These are phyloP conservation scores for Fratercula arctica DNA, from an alignment of 2,797 vertebrate genomes.

Conservation along the genomic window DNA sequence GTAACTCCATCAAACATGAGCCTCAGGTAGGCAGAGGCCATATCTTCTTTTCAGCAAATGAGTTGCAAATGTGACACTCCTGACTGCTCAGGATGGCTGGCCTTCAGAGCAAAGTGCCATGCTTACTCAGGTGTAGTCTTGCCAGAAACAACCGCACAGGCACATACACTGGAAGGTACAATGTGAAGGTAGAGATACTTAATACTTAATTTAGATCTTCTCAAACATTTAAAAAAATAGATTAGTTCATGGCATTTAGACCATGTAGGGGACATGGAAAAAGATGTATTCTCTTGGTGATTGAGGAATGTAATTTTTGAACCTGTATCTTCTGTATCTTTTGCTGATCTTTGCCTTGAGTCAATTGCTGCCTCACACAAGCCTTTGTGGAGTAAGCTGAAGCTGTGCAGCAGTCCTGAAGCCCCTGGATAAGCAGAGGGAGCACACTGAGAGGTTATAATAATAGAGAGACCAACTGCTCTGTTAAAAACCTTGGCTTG, in stretches of 20 bases:
- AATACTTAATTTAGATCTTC: neutral
- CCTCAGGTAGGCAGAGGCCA: neutral
- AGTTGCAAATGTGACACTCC: neutral
- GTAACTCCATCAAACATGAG: neutral
- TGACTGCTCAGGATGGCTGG: neutral
- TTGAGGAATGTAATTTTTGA: neutral
- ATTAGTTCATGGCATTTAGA: neutral
- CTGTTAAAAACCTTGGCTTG: slow-evolving; percentile 3
- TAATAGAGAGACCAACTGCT: neutral
- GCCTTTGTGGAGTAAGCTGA: neutral
- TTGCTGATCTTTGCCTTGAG: neutral
- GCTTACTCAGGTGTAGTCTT: neutral
- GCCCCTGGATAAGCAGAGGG: neutral
- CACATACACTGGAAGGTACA: neutral
- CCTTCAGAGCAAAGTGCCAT: neutral
- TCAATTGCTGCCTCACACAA: neutral
- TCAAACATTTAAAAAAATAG: neutral
- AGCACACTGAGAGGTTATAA: neutral
- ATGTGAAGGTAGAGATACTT: neutral
- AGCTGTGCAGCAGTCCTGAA: neutral
- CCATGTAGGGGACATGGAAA: neutral
- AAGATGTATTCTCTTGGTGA: neutral
- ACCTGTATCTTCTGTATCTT: neutral
- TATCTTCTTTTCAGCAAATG: neutral
- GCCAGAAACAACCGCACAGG: accelerated